Evolutionary conservation across 2,888 invertebrate species (phyloP).

Genomic region (Iphiclides podalirius): DNA sequence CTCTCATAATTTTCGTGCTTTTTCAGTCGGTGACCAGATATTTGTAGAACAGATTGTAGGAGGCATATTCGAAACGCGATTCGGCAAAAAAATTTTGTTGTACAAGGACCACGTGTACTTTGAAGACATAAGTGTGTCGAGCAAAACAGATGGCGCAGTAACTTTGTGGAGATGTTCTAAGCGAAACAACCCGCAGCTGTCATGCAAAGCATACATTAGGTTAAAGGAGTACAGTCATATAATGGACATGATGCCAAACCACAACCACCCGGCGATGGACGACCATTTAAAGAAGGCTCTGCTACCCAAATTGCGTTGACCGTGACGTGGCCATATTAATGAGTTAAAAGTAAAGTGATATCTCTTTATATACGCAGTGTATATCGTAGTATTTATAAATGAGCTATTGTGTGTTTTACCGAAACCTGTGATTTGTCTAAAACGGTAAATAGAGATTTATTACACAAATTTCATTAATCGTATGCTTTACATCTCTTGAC

Average conservation of each 20-base stretch:
- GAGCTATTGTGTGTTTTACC: too few relatives aligned
- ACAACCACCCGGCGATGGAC: slow-evolving; percentile 37
- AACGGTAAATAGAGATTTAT: too few relatives aligned
- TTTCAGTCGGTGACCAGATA: slow-evolving; percentile 16
- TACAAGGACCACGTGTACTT: slow-evolving; percentile 38
- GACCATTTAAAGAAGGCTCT: slow-evolving; percentile 20
- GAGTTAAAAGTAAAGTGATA: neutral
- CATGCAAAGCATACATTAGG: slow-evolving; percentile 37
- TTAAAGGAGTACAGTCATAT: slow-evolving; percentile 34
- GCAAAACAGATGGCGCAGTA: slow-evolving; percentile 20
- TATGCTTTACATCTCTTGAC: too few relatives aligned
- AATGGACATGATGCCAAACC: slow-evolving; percentile 30
- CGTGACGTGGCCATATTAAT: neutral
- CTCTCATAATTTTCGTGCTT: neutral
- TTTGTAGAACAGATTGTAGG: slow-evolving; percentile 35
- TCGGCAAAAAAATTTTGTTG: slow-evolving; percentile 38
- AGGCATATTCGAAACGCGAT: slow-evolving; percentile 38
- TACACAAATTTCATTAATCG: too few relatives aligned
- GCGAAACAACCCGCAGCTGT: neutral
- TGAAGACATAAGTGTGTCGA: slow-evolving; percentile 23
- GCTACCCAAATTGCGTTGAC: neutral
- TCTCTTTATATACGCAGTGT: too few relatives aligned
- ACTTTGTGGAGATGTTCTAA: slow-evolving; percentile 25
- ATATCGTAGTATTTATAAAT: too few relatives aligned
- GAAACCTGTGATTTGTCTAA: too few relatives aligned